Evolutionary conservation across 30 jellyfish, hydroid and myxozoan species (phyloP), one percentile per base, ranked within the genome.

Genomic region (Pelagia noctiluca): DNA sequence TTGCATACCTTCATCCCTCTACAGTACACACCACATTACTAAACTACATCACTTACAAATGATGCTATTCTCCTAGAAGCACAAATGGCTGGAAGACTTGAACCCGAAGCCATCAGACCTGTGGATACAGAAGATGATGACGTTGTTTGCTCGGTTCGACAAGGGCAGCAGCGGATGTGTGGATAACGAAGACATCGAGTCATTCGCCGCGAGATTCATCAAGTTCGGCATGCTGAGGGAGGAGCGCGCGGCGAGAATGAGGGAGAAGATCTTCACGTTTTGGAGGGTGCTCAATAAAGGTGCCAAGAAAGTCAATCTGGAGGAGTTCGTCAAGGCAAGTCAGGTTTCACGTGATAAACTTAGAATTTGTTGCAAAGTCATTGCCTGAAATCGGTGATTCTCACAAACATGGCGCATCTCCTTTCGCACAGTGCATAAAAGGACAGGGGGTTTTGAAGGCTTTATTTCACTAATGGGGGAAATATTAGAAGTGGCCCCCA

Each of bases 281-380:
- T 82, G 92, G 92, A 82, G 65, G 3, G 36, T 82, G 46, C 75
- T 82, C 13, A 82, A 82, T 60, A 82, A 70, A 0, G 92, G 92
- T 5, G 92, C 80, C 0, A 82, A 82, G 42, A 23, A 35, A 18
- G 86, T 70, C 0, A 69, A 78, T 5, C 34, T 82, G 73, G 92
- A 71, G 34, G 83, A 82, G 18, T 82, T 82, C 24, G 92, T 82
- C 63, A 82, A 82, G 86, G 92, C 70, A 35, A 1, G 63, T 74
- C 16, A 19, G 8, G 8, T 42, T n/a, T n/a, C n/a, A n/a, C n/a
- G n/a, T n/a, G n/a, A n/a, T n/a, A n/a, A n/a, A n/a, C n/a, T n/a
- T n/a, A n/a, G n/a, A n/a, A n/a, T n/a, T n/a, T n/a, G n/a, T n/a
- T n/a, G n/a, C n/a, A n/a, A n/a, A n/a, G n/a, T n/a, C n/a, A n/a